Evolutionary conservation across 1,140 invertebrate genomes (phyloP).

Genomic region (Carposina sasakii): DNA sequence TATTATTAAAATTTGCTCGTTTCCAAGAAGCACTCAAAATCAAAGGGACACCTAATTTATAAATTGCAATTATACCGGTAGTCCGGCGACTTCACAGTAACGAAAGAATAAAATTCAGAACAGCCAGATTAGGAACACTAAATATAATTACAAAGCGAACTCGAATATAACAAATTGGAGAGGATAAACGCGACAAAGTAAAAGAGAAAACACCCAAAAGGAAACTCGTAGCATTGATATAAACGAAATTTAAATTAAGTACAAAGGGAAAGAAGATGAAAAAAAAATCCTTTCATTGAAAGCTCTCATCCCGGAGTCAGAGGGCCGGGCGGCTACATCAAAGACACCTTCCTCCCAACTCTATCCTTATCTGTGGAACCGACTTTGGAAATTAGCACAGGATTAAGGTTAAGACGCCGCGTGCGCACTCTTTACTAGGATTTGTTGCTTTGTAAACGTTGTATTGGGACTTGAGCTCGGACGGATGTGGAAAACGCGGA

Average conservation of each 20-base stretch:
- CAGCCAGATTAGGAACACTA: constrained; percentile 67
- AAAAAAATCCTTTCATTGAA: constrained; percentile 72
- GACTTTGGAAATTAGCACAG: constrained; percentile 68
- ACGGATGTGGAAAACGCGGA: no score
- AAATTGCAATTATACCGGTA: constrained; percentile 66
- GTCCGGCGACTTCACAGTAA: constrained; percentile 27
- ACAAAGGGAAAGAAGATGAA: constrained; percentile 70
- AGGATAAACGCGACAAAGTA: constrained; percentile 71
- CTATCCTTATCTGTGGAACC: constrained; percentile 65
- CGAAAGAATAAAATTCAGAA: constrained; percentile 50
- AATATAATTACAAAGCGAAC: constrained; percentile 69
- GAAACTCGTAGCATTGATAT: constrained; percentile 70
- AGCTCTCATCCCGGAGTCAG: constrained; percentile 67
- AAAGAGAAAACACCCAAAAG: constrained; percentile 69
- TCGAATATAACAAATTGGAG: constrained; percentile 68
- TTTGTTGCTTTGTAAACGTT: no score
- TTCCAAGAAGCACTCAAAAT: constrained; percentile 45
- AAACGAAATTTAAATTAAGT: constrained; percentile 74
- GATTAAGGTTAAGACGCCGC: constrained; percentile 32
- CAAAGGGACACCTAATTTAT: constrained; percentile 59
- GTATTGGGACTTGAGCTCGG: no score
- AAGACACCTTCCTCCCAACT: constrained; percentile 55
- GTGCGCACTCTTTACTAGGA: constrained; percentile 61
- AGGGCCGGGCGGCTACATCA: constrained; percentile 65
- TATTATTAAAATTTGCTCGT: not conserved